Conservation (phyloP, 1,140 invertebrate species). For the Drosophila arawakana region DNA sequence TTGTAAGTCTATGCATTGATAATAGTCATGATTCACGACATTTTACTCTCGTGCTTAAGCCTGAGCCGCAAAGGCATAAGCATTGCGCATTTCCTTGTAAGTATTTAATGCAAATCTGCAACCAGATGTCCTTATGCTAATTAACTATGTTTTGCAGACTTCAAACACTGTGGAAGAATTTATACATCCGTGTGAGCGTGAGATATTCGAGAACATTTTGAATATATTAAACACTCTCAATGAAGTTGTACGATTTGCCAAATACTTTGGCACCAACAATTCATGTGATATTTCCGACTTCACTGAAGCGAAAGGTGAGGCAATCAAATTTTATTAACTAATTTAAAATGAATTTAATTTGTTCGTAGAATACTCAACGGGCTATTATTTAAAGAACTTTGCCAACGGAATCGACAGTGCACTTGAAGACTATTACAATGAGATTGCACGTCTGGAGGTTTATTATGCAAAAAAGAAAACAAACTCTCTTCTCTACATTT, state of each 20-base stretch:
- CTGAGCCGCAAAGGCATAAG: slow-evolving; percentile 41
- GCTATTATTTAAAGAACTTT: slow-evolving; percentile 87
- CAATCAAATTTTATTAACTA: neutral
- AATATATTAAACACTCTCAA: slow-evolving; percentile 56
- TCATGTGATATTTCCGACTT: slow-evolving; percentile 6
- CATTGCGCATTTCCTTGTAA: slow-evolving; percentile 66
- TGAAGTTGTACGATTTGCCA: slow-evolving; percentile 65
- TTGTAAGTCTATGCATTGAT: neutral
- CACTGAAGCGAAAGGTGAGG: slow-evolving; percentile 25
- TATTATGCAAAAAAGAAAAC: slow-evolving; percentile 85
- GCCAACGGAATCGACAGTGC: slow-evolving; percentile 87
- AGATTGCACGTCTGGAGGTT: slow-evolving; percentile 86
- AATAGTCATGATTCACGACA: slow-evolving; percentile 74
- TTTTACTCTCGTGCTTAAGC: slow-evolving; percentile 72
- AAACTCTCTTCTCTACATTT: slow-evolving; percentile 85
- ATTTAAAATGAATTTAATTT: neutral
- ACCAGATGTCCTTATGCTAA: neutral
- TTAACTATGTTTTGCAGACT: slow-evolving; percentile 12
- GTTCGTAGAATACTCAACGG: slow-evolving; percentile 60
- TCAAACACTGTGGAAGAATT: slow-evolving; percentile 55
- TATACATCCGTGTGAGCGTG: slow-evolving; percentile 76
- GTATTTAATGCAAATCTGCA: neutral
- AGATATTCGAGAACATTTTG: slow-evolving; percentile 69
- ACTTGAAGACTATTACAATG: slow-evolving; percentile 86
- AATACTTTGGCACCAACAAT: slow-evolving; percentile 31